Evolutionary conservation across 1,140 invertebrate genomes (phyloP).

Genomic region (Mizuhopecten yessoensis): DNA sequence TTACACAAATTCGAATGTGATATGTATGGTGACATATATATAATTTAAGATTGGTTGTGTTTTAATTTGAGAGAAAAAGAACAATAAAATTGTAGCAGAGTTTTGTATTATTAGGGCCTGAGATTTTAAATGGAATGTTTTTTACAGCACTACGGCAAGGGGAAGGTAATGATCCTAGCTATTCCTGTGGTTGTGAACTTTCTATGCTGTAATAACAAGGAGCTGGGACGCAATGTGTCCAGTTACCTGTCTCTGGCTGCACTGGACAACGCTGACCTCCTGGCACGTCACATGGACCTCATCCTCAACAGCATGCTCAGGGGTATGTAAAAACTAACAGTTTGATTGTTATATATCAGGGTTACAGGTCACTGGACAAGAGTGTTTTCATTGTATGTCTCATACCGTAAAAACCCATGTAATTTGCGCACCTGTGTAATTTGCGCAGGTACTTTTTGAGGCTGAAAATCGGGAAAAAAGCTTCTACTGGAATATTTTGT

Average conservation of each 20-base stretch:
- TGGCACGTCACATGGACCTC: constrained; percentile 93
- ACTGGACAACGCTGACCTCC: constrained; percentile 92
- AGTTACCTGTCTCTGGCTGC: constrained; percentile 96
- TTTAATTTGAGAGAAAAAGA: too few species aligned
- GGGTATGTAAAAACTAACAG: constrained; percentile 84
- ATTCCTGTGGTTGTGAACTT: constrained; percentile 96
- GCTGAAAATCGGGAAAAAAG: too few species aligned
- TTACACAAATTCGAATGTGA: too few species aligned
- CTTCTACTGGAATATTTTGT: too few species aligned
- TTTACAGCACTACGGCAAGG: constrained; percentile 93
- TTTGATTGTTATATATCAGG: not conserved
- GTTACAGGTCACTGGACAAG: too few species aligned
- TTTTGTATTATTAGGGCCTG: too few species aligned
- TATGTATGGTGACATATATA: too few species aligned
- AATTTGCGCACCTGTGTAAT: too few species aligned
- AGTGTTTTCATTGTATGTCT: not conserved
- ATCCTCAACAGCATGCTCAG: constrained; percentile 95
- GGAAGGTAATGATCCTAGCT: constrained; percentile 93
- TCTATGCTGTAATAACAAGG: constrained; percentile 93
- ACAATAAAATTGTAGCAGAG: not conserved
- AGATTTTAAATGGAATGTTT: not conserved
- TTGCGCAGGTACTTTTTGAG: too few species aligned
- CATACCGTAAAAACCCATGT: too few species aligned
- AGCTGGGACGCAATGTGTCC: constrained; percentile 94
- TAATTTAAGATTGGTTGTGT: too few species aligned